Conservation (phyloP, 1,140 invertebrate species). For the Reticulitermes speratus region DNA sequence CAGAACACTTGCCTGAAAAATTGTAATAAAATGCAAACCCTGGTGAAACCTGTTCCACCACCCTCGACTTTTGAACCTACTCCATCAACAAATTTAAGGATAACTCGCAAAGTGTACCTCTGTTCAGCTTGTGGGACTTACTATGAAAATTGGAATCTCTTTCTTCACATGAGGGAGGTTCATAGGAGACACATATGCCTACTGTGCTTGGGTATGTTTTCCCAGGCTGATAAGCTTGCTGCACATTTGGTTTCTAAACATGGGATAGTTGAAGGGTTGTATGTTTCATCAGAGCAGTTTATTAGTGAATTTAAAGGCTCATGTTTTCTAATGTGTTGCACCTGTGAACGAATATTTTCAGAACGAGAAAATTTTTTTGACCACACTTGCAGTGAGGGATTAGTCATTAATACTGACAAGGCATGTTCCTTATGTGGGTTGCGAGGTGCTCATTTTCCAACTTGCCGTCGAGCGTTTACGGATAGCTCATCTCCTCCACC, state of each 20-base stretch:
- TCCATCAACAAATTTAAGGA: conserved; percentile 55
- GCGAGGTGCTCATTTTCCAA: conserved; percentile 42
- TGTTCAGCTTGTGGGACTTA: conserved; percentile 76
- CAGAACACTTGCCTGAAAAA: conserved; percentile 53
- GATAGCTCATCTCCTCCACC: conserved; percentile 5
- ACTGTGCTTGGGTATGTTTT: conserved; percentile 76
- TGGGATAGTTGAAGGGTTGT: conserved; percentile 64
- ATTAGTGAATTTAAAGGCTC: conserved; percentile 62
- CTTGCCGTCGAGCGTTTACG: conserved; percentile 40
- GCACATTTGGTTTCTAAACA: conserved; percentile 73
- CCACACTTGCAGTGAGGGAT: conserved; percentile 58
- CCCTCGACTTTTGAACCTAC: conserved; percentile 27
- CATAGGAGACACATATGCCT: conserved; percentile 76
- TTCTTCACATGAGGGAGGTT: conserved; percentile 74
- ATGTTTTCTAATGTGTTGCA: conserved; percentile 74
- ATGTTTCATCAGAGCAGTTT: conserved; percentile 62
- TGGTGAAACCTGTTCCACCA: conserved; percentile 11
- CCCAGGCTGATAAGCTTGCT: conserved; percentile 71
- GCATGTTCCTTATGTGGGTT: conserved; percentile 48
- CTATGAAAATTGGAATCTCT: conserved; percentile 81
- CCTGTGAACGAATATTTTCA: conserved; percentile 70
- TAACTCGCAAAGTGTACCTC: conserved; percentile 71
- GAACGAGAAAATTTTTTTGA: conserved; percentile 70
- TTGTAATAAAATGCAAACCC: conserved; percentile 10
- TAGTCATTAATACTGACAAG: conserved; percentile 21